Evolutionary conservation across 1,140 invertebrate genomes (phyloP).

Genomic region (Ruditapes philippinarum): DNA sequence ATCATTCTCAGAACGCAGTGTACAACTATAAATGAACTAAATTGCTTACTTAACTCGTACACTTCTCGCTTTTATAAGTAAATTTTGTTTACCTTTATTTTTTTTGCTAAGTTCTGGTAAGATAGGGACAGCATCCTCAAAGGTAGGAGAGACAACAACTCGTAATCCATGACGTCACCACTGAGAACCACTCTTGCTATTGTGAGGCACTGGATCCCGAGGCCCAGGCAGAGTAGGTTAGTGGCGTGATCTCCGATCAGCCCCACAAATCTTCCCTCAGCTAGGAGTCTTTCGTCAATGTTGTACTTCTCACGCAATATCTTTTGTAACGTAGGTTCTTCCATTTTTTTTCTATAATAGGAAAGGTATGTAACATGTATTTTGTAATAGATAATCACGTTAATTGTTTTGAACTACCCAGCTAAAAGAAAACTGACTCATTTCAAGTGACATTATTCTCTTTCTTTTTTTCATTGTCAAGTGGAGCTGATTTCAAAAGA

Average conservation of each 20-base stretch:
- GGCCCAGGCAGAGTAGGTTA: constrained; percentile 10
- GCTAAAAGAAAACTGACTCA: no score
- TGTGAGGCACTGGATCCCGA: background rate
- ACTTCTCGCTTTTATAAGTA: no score
- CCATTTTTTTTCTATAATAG: constrained; percentile 12
- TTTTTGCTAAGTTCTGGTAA: background rate
- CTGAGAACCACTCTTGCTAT: background rate
- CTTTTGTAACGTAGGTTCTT: background rate
- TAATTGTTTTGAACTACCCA: no score
- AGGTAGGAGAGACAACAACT: background rate
- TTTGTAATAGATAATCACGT: no score
- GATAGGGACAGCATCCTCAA: background rate
- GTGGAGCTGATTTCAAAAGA: no score
- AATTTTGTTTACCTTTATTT: constrained; percentile 7
- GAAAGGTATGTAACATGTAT: no score
- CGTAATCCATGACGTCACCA: constrained; percentile 11
- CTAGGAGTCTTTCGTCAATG: background rate
- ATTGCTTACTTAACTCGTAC: no score
- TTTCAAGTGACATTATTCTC: no score
- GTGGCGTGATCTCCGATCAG: background rate
- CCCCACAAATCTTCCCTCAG: constrained; percentile 30
- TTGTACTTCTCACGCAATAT: constrained; percentile 18
- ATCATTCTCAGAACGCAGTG: no score
- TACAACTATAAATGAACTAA: no score
- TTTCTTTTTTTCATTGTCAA: no score